Percentiles rank a stretch among this genome's conserved stretches.
phyloP scores from a whole-genome alignment of 2,113 vertebrate species.

The Bolborhynchus lineola region DNA sequence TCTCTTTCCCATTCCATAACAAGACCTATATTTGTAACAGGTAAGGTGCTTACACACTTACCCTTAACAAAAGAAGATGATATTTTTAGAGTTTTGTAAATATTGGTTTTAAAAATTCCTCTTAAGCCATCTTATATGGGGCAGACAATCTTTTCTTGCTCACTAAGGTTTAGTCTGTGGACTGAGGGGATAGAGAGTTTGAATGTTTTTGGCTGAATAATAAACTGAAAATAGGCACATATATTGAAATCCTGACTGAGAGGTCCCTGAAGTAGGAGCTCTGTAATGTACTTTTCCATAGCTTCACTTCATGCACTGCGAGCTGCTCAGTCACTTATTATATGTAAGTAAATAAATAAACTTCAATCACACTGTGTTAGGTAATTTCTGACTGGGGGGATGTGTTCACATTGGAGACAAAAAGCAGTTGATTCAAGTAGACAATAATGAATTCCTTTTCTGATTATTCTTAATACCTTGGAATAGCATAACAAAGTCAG shows the following conservation, averaged over 20 bases:
- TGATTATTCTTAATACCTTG: constrained; percentile 18
- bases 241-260: constrained; percentile 14
- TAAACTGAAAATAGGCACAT: constrained; percentile 33
- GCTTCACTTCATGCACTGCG: constrained; percentile 60
- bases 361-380: constrained; percentile 19
- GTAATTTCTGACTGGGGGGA: background rate
- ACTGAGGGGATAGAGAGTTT: background rate
- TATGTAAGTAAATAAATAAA: constrained; percentile 59
- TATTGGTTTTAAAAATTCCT: constrained; percentile 26
- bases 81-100: constrained; percentile 32
- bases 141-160: constrained; percentile 10
- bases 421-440: constrained; percentile 37
- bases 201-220: constrained; percentile 31
- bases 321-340: constrained; percentile 46
- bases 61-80: constrained; percentile 15
- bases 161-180: background rate
- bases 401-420: constrained; percentile 6
- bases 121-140: background rate
- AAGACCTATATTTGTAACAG: constrained; percentile 8
- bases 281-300: constrained; percentile 61
- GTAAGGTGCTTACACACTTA: background rate
- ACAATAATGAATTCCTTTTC: constrained; percentile 9
- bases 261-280: constrained; percentile 17
- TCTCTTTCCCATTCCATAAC: background rate
- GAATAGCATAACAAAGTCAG: constrained; percentile 48